Evolutionary conservation across 2,797 vertebrate genomes (phyloP), one percentile per base, ranked within the genome.

Genomic region (Melanotaenia nigrans): DNA sequence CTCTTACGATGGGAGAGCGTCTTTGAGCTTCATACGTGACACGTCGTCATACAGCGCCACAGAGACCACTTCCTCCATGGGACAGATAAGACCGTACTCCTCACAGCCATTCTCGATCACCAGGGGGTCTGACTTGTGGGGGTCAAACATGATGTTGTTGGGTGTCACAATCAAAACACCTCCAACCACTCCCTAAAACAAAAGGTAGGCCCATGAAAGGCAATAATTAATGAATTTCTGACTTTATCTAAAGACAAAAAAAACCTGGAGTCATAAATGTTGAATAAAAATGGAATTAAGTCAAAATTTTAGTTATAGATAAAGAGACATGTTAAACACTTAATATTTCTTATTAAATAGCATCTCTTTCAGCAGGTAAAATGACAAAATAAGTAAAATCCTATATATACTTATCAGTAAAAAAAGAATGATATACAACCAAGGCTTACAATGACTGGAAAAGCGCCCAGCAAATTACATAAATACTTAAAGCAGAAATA

Each of bases 81-180:
- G 98, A 81, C 98, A 99, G 87, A 99, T 97, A 54, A 99, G 96
- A 47, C 98, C 98, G 4, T 99, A 99, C 77, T 99, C 98, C 90
- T 99, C 98, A 73, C 98, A 99, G 62, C 98, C 98, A 24, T 99
- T 96, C 88, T 99, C 98, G 65, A 99, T 99, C 54, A 99, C 97
- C 90, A 99, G 89, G 4, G 98, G 97, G 90, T 99, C 97, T 0
- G 98, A 99, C 78, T 99, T 99, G 88, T 99, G 97, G 5, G 98
- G 98, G 91, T 99, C 98, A 69, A 99, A 99, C 98, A 99, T 99
- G 89, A 99, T 98, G 90, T 98, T 99, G 92, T 99, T 99, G 56
- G 98, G 98, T 0, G 98, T 99, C 77, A 99, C 97, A n/a, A 99
- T 97, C 94, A 99, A 96, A 75, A 99, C 97, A 1, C 98, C 98